Conservation (phyloP, 2,888 invertebrate genomes). For the Lingula anatina region DNA sequence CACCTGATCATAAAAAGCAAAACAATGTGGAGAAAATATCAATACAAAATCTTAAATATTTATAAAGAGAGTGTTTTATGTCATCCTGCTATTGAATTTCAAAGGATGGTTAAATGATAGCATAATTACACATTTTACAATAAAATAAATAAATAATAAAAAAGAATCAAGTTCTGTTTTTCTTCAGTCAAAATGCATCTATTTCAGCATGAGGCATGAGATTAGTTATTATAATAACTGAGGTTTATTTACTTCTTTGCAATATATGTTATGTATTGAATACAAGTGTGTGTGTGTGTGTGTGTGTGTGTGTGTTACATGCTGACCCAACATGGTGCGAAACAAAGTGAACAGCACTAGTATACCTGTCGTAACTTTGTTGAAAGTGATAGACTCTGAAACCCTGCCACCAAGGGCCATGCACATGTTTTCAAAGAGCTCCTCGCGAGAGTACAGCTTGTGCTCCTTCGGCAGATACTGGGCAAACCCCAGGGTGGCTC, state of each 20-base stretch:
- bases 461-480: conserved; percentile 89
- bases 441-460: conserved; percentile 80
- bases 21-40: background rate
- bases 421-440: conserved; percentile 95
- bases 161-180: no score
- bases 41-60: background rate
- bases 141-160: no score
- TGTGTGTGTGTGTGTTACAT: no score
- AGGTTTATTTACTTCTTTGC: no score
- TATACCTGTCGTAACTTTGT: conserved; percentile 78
- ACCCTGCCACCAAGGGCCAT: conserved; percentile 94
- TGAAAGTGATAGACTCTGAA: conserved; percentile 87
- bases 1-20: conserved; percentile 56
- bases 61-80: background rate
- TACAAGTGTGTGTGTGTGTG: no score
- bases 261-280: no score
- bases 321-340: no score
- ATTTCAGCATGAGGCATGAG: no score
- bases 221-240: no score
- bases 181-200: no score
- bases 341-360: no score
- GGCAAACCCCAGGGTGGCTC: conserved; percentile 86
- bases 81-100: background rate
- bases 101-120: background rate
- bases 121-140: conserved; percentile 2